Evolutionary conservation across 2,888 invertebrate genomes (phyloP).

Genomic region (Dyspetes luteomarginatus): DNA sequence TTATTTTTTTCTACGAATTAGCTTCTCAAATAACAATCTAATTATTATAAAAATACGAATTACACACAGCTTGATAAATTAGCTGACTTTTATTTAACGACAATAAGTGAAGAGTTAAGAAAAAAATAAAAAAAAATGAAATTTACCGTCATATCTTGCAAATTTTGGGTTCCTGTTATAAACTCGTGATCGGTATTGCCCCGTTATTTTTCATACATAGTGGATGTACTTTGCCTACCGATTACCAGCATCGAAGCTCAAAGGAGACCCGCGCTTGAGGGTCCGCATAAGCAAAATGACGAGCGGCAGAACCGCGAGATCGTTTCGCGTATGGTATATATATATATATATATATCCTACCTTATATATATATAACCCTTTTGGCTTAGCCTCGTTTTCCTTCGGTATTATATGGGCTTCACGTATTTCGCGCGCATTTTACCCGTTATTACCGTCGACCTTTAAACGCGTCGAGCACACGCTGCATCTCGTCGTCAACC

Average conservation of each 20-base stretch:
- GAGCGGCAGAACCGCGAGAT: neutral
- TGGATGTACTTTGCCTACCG: neutral
- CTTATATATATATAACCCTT: neutral
- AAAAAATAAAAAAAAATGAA: too few species aligned
- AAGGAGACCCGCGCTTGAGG: constrained; percentile 35
- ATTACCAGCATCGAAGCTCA: constrained; percentile 29
- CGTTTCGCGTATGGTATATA: constrained; percentile 23
- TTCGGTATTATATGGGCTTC: constrained; percentile 16
- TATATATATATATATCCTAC: too few species aligned
- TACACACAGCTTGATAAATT: too few species aligned
- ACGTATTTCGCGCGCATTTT: constrained; percentile 42
- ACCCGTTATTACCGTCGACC: constrained; percentile 54
- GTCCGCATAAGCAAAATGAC: constrained; percentile 7
- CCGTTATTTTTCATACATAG: too few species aligned
- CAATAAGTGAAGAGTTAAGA: too few species aligned
- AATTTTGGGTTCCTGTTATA: too few species aligned
- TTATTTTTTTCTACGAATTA: too few species aligned
- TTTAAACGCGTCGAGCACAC: constrained; percentile 24
- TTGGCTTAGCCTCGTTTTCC: constrained; percentile 43
- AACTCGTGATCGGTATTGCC: too few species aligned
- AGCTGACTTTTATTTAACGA: too few species aligned
- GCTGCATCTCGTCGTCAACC: neutral
- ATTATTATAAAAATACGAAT: too few species aligned
- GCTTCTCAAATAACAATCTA: too few species aligned
- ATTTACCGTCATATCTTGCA: too few species aligned